Conservation (phyloP, 2,888 invertebrate species). For the Aspidapion aeneum region DNA sequence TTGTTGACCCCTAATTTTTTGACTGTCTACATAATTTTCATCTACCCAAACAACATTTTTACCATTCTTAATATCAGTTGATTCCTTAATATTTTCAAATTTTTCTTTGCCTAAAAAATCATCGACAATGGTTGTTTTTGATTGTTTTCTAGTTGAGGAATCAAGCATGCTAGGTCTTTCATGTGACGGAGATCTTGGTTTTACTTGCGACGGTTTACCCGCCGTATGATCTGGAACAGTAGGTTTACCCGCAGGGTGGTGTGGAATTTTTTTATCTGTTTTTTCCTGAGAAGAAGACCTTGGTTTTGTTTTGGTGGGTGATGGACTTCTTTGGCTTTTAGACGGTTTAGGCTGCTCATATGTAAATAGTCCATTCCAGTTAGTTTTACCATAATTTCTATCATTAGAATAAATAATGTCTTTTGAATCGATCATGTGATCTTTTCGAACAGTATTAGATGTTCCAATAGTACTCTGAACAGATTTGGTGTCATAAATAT, state of each 20-base stretch:
- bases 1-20: constrained; percentile 35
- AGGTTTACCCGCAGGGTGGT: not conserved
- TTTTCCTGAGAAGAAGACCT: not conserved
- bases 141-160: too few relatives aligned
- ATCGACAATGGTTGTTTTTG: not conserved
- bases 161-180: not conserved
- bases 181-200: not conserved
- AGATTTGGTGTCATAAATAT: constrained; percentile 41
- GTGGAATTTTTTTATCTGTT: not conserved
- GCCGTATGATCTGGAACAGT: not conserved
- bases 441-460: constrained; percentile 49
- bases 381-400: constrained; percentile 43
- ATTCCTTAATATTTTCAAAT: constrained; percentile 32
- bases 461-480: constrained; percentile 43
- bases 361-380: constrained; percentile 44
- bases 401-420: constrained; percentile 43
- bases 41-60: constrained; percentile 30
- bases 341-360: constrained; percentile 31
- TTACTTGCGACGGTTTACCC: not conserved
- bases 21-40: constrained; percentile 36
- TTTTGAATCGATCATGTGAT: constrained; percentile 48
- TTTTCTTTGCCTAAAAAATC: constrained; percentile 35
- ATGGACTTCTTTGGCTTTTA: constrained; percentile 5
- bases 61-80: constrained; percentile 15
- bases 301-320: constrained; percentile 13